Conservation (phyloP, 2,113 vertebrate species). For the Cynocephalus volans region DNA sequence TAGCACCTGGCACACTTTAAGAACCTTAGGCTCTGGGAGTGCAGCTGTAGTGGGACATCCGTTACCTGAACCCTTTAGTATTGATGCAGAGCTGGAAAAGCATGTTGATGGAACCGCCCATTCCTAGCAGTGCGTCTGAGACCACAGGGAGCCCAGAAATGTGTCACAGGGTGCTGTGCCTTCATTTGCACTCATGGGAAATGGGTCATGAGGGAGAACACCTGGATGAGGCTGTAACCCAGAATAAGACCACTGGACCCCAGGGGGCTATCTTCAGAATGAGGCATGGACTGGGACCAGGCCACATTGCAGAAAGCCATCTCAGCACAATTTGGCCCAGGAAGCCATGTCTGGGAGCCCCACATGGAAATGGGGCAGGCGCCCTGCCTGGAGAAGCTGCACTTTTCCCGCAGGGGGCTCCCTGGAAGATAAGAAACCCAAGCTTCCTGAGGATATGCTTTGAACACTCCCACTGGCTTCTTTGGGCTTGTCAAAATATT, state of each 20-base stretch:
- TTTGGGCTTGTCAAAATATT: constrained; percentile 87
- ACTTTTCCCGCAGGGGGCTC: background rate
- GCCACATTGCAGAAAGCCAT: background rate
- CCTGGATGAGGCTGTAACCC: background rate
- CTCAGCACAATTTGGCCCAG: constrained; percentile 11
- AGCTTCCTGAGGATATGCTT: constrained; percentile 89
- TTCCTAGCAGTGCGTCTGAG: background rate
- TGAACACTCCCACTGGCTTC: constrained; percentile 77
- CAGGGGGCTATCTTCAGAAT: accelerated
- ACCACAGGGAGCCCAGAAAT: background rate
- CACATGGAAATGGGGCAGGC: accelerated
- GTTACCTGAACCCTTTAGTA: background rate
- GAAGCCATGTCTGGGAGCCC: background rate
- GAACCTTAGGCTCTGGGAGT: accelerated
- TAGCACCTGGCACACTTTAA: accelerated
- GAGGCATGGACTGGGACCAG: too few relatives aligned
- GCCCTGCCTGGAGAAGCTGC: accelerated
- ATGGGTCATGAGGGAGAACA: background rate
- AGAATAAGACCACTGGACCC: accelerated
- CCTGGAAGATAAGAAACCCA: constrained; percentile 85
- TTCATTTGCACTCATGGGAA: background rate
- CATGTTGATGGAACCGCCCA: background rate
- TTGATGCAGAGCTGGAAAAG: background rate
- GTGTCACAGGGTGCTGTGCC: too few relatives aligned
- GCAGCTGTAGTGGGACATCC: accelerated